phyloP scores from a whole-genome alignment of 2,888 invertebrate genomes.

The Eubasilissa splendida region DNA sequence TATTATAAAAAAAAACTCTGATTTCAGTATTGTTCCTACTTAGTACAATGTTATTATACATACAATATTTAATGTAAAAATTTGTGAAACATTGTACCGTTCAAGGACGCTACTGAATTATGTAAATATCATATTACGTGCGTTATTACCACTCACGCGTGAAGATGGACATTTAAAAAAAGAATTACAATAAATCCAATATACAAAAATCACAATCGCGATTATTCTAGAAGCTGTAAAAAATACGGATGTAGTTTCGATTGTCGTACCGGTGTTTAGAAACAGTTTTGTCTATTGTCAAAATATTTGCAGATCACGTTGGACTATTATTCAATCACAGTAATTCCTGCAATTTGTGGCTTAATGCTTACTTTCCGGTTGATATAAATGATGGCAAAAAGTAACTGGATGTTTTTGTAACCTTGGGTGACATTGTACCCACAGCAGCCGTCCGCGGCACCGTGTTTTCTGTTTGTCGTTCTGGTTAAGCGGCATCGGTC shows the following conservation, averaged over 20 bases:
- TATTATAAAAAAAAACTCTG: too few relatives aligned
- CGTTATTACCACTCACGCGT: too few relatives aligned
- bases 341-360: neutral
- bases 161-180: too few relatives aligned
- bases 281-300: neutral
- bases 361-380: conserved; percentile 23
- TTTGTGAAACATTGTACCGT: too few relatives aligned
- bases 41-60: too few relatives aligned
- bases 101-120: too few relatives aligned
- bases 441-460: neutral
- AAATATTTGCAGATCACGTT: conserved; percentile 2
- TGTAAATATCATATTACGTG: too few relatives aligned
- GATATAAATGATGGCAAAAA: neutral
- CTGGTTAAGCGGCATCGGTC: neutral
- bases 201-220: neutral
- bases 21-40: too few relatives aligned
- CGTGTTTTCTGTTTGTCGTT: neutral
- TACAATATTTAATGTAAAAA: too few relatives aligned
- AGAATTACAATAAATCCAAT: too few relatives aligned
- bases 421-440: conserved; percentile 22
- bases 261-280: neutral
- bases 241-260: neutral
- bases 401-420: neutral
- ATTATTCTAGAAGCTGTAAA: neutral
- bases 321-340: neutral